Evolutionary conservation across 1,140 invertebrate genomes (phyloP), one percentile per base, ranked within the genome.

Genomic region (Trichoplusia ni): DNA sequence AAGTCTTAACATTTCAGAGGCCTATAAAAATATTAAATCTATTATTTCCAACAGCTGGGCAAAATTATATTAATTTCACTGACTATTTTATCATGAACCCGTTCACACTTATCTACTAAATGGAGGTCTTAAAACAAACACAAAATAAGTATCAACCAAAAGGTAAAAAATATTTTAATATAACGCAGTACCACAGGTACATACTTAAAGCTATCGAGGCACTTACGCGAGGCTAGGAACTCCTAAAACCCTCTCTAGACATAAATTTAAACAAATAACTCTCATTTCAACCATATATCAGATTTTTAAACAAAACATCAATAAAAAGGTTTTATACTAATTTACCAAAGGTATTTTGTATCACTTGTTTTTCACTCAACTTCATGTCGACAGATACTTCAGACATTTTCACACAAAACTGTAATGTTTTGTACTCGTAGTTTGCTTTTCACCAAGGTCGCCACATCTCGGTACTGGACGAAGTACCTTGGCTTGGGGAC

Each of bases 391-490:
- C n/a, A n/a, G n/a, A n/a, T n/a, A n/a, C n/a, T n/a, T n/a, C n/a
- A n/a, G n/a, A n/a, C n/a, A n/a, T n/a, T n/a, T n/a, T n/a, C n/a
- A n/a, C n/a, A n/a, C n/a, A n/a, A n/a, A n/a, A n/a, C n/a, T n/a
- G n/a, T 29, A 49, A 23, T 27, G 27, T 37, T 25, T 25, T 38
- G n/a, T 18, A n/a, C 25, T 63, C 8, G 35, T 7, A 9, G 18
- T 9, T 14, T 47, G 21, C n/a, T 37, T 25, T 51, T 79, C 70
- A 90, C 87, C 87, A 90, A 6, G 87, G 87, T 31, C 87, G 63
- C 87, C 87, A 90, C 82, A 90, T 84, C 46, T 86, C 87, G 0
- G 80, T 63, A 58, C 74, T 80, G 6, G 65, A 72, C 0, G 78
- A 81, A 3, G 81, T 65, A 1, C 84, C 79, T 40, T 89, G 86